Base-by-base conservation (phyloP, 2,888 invertebrate genomes). In the Xylota sylvarum region DNA sequence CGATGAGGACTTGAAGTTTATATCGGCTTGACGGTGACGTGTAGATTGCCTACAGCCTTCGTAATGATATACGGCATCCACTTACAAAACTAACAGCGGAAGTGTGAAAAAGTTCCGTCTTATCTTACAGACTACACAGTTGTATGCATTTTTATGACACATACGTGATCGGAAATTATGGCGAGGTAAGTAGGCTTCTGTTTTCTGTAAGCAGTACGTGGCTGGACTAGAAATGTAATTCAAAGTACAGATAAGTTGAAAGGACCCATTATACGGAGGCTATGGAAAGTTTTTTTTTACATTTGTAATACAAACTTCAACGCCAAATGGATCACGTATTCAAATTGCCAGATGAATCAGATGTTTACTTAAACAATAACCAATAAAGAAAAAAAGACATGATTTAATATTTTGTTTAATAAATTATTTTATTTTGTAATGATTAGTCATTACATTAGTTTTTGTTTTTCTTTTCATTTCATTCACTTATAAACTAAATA, bases 391-490 rank as follows among this genome's bases (percentile, higher is more conserved):
- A 12, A 32, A 67, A 79, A 73, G 10, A 7, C 19, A 40, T 37
- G 3, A 30, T n/a, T 85, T 65, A 58, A 76, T 50, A 1, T 80
- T 76, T 84, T 84, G 79, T 79, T 76, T 76, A 85, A 85, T 85
- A 85, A 84, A 79, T 85, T 69, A 80, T 65, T 85, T 85, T 85
- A 76, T 85, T 85, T 70, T 58, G 79, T 62, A 72, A 78, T 78
- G 78, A 78, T 60, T 40, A 14, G 40, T 78, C 78, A 78, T 60
- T 52, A 64, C 64, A 27, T 52, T 50, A 30, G 14, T 58, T 37
- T 30, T n/a, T 65, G 40, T 55, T 65, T 9, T 69, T 55, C 14
- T 40, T 82, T 65, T 77, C 46, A 17, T 50, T 35, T 72, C 37
- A 37, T 72, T 73, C 56, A 50, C 84, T 80, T 85, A 84, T 2